Base-by-base conservation (phyloP, 1,140 invertebrate genomes). In the Potamilus streckersoni region DNA sequence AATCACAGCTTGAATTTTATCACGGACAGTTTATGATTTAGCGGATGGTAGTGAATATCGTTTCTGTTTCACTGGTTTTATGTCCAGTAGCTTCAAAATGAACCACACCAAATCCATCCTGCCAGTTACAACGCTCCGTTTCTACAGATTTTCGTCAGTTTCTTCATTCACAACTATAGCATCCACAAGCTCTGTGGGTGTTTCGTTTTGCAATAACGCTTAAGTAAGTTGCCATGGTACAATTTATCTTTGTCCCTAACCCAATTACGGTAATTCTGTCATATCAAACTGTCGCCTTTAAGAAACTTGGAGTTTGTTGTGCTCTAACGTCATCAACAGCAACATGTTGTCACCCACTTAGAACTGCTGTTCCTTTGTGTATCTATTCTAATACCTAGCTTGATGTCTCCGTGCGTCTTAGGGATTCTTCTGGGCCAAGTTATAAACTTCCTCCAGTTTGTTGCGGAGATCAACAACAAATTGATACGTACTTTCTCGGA, bases 281-380 rank as follows among this genome's bases (percentile, higher is more conserved):
- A 83, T 67, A 58, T n/a, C 23, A 68, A 49, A 79, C 17, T 76
- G 77, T 27, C 77, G 77, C 27, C 70, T 67, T 74, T 74, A 82
- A 23, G 79, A 69, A 57, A 79, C 59, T n/a, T 71, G n/a, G 62
- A 80, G 65, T 31, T 82, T 79, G 59, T 82, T 82, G n/a, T 75
- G 27, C 16, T 79, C 60, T 23, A 71, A 79, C 14, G 77, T 77
- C 23, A 83, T 56, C 19, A 83, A 61, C 15, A 81, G 16, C 19
- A 83, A 56, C 16, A 82, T 78, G n/a, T 71, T 73, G 38, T 81
- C 73, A 27, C 79, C 74, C 16, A 70, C 59, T 38, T 83, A 76
- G 56, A 83, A 71, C 13, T 64, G 73, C 56, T 74, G 59, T 0
- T 23, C 61, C 58, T 69, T 79, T 1, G 74, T 59, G n/a, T 65